phyloP scores from a whole-genome alignment of 2,113 vertebrate genomes.

The Alouatta palliata region DNA sequence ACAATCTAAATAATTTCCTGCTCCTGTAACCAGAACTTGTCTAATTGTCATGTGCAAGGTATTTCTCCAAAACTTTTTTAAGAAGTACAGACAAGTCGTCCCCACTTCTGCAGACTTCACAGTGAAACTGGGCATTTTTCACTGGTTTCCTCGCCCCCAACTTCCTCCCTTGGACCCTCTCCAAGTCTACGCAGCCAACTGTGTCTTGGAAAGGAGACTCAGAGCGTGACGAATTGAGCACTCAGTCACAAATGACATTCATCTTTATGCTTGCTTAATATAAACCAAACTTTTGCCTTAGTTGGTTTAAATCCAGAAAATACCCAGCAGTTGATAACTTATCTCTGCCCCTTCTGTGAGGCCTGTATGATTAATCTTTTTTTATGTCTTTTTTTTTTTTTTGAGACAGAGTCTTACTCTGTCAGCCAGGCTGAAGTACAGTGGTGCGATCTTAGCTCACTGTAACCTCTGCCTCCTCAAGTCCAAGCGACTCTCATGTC shows the following conservation, averaged over 20 bases:
- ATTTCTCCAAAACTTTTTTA: constrained; percentile 57
- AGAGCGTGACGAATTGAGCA: fast-evolving
- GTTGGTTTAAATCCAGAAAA: constrained; percentile 16
- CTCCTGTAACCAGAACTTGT: constrained; percentile 2
- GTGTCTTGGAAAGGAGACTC: not conserved
- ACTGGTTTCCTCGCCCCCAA: not conserved
- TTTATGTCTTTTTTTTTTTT: too few relatives aligned
- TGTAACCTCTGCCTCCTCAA: too few relatives aligned
- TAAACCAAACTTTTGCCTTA: not conserved
- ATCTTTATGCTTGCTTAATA: not conserved
- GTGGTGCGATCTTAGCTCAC: too few relatives aligned
- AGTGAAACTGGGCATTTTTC: constrained; percentile 23
- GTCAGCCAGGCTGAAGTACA: too few relatives aligned
- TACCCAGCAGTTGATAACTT: not conserved
- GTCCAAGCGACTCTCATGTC: too few relatives aligned
- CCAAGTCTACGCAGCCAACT: not conserved
- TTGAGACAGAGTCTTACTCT: too few relatives aligned
- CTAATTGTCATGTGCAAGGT: not conserved
- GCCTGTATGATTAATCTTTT: not conserved
- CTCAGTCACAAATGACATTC: not conserved
- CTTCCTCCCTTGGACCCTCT: not conserved
- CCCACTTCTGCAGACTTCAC: not conserved
- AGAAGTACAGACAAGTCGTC: not conserved
- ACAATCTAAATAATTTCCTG: constrained; percentile 4
- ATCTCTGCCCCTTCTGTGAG: not conserved